phyloP scores from a whole-genome alignment of 2,888 invertebrate genomes.

The Aspidiotus destructor region DNA sequence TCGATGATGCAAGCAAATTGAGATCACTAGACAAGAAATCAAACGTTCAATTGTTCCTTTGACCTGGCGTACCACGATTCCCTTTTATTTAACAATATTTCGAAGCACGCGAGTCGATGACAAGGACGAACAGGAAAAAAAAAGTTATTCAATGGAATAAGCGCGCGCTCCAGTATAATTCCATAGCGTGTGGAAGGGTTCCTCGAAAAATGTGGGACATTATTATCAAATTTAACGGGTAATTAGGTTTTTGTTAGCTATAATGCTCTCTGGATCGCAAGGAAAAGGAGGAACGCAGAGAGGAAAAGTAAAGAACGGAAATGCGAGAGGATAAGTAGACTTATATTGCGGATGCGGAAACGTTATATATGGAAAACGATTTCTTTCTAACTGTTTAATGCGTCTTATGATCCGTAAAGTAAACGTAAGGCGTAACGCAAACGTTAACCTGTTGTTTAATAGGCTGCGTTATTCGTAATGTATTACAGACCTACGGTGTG shows the following conservation, averaged over 20 bases:
- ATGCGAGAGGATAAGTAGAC: slow-evolving; percentile 28
- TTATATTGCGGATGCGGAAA: slow-evolving; percentile 25
- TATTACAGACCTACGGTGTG: too few species aligned
- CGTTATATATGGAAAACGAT: slow-evolving; percentile 15
- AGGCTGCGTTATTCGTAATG: slow-evolving; percentile 12
- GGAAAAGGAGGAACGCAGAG: not conserved
- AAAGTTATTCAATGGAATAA: not conserved
- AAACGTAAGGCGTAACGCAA: slow-evolving; percentile 29
- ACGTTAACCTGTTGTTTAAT: slow-evolving; percentile 30
- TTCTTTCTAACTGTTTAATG: slow-evolving; percentile 28
- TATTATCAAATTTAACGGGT: slow-evolving; percentile 33
- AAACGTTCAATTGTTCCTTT: too few species aligned
- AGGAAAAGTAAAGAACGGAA: slow-evolving; percentile 16
- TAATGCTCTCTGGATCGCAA: not conserved
- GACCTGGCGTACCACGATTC: too few species aligned
- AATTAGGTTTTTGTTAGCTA: slow-evolving; percentile 25
- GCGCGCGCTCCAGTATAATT: not conserved
- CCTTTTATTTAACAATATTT: too few species aligned
- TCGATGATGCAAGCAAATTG: too few species aligned
- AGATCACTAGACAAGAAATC: too few species aligned
- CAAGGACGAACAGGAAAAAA: not conserved
- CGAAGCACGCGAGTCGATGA: not conserved
- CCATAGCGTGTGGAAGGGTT: slow-evolving; percentile 2
- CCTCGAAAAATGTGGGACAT: slow-evolving; percentile 13
- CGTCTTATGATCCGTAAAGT: slow-evolving; percentile 33